phyloP scores from a whole-genome alignment of 2,888 invertebrate genomes.

The Plebejus argus region DNA sequence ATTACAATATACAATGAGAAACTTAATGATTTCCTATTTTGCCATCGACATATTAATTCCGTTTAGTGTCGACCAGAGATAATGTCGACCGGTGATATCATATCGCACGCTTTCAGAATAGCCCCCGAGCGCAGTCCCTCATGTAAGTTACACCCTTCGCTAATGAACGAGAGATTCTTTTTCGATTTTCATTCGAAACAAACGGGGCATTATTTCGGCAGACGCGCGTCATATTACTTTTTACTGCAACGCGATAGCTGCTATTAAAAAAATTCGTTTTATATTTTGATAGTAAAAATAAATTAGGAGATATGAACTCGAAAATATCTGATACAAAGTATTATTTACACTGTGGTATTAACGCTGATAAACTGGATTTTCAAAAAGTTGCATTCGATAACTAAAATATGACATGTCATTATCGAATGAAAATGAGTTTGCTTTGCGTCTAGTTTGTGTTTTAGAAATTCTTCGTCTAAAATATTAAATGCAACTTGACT shows the following conservation, averaged over 20 bases:
- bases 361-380: neutral
- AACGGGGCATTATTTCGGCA: conserved; percentile 68
- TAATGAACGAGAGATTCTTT: conserved; percentile 76
- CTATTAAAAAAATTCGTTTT: conserved; percentile 8
- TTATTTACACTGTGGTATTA: too few species aligned
- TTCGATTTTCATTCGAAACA: conserved; percentile 74
- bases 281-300: neutral
- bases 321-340: neutral
- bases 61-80: neutral
- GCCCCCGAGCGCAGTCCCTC: conserved; percentile 52
- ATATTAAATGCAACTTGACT: too few species aligned
- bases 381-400: neutral
- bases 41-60: too few species aligned
- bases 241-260: conserved; percentile 3
- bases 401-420: too few species aligned
- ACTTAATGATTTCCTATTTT: too few species aligned
- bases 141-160: conserved; percentile 74
- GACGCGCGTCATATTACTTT: conserved; percentile 47
- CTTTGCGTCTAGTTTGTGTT: too few species aligned
- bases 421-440: too few species aligned
- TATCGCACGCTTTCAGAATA: conserved; percentile 48
- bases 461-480: too few species aligned
- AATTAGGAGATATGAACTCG: neutral
- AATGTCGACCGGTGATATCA: neutral
- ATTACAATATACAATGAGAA: too few species aligned